Evolutionary conservation across 2,888 invertebrate genomes (phyloP).

Genomic region (Agrotis exclamationis): DNA sequence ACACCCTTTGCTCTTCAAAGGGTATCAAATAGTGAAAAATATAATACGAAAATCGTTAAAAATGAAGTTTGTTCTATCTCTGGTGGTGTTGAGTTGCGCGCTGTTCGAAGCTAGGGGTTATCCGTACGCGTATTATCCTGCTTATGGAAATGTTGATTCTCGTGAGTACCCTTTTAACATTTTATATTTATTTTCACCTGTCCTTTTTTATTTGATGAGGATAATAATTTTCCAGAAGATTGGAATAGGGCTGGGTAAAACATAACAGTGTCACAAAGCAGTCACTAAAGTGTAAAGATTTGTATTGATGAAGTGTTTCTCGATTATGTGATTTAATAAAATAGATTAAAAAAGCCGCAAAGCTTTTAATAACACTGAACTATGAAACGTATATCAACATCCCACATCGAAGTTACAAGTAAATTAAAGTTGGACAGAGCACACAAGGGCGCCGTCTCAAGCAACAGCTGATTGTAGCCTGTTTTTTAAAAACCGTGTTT

Average conservation of each 20-base stretch:
- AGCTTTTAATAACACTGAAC: background rate
- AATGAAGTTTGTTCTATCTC: constrained; percentile 76
- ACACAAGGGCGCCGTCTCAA: background rate
- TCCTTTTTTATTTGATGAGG: background rate
- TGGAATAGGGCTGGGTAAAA: background rate
- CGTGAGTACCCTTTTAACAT: constrained; percentile 75
- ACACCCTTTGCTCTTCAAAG: constrained; percentile 74
- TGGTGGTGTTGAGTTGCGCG: constrained; percentile 77
- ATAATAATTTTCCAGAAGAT: background rate
- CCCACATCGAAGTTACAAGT: background rate
- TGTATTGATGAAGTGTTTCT: background rate
- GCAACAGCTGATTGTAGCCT: background rate
- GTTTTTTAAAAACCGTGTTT: background rate
- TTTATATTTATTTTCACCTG: background rate
- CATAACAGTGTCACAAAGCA: background rate
- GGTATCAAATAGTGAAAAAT: constrained; percentile 66
- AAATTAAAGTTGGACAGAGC: background rate
- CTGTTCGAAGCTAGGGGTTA: constrained; percentile 79
- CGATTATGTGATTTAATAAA: background rate
- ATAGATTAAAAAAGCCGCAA: background rate
- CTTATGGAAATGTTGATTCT: constrained; percentile 85
- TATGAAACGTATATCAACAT: background rate
- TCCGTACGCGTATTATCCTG: constrained; percentile 81
- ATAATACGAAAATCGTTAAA: constrained; percentile 52
- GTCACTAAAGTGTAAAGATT: background rate